Percentiles rank a stretch among this genome's conserved stretches.
Conservation (phyloP, 1,140 invertebrate species). For the Lasioglossum baleicum region DNA sequence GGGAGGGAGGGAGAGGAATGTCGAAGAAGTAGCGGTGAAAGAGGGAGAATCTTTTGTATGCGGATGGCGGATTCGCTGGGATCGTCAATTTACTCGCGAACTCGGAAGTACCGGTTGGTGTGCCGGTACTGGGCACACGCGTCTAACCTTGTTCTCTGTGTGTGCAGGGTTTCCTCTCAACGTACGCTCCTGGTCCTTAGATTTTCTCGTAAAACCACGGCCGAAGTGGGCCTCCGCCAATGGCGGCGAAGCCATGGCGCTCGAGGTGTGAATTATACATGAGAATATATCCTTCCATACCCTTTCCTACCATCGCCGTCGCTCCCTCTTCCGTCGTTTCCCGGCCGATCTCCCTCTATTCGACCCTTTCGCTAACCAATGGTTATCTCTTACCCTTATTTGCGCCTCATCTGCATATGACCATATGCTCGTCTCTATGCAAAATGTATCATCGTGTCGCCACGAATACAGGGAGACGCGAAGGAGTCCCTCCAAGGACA, state of each 20-base stretch:
- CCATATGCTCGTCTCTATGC: constrained; percentile 37
- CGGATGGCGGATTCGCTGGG: constrained; percentile 55
- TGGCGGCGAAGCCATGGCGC: constrained; percentile 76
- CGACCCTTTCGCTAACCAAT: constrained; percentile 34
- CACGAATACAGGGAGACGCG: neutral
- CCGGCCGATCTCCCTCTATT: constrained; percentile 23
- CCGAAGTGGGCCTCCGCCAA: constrained; percentile 71
- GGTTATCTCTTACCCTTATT: constrained; percentile 49
- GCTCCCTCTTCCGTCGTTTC: constrained; percentile 30
- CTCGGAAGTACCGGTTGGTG: constrained; percentile 17
- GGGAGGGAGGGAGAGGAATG: neutral
- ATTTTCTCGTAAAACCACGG: constrained; percentile 73
- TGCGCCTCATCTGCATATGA: constrained; percentile 36
- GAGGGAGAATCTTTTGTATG: constrained; percentile 53
- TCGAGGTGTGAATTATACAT: constrained; percentile 80
- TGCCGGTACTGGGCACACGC: neutral
- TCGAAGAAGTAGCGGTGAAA: constrained; percentile 5
- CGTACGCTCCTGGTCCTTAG: constrained; percentile 52
- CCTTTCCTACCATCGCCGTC: neutral
- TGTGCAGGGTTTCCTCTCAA: neutral
- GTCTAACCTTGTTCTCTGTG: neutral
- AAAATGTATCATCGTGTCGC: constrained; percentile 32
- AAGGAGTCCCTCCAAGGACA: neutral
- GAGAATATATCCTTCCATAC: constrained; percentile 71
- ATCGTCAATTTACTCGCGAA: constrained; percentile 56